Evolutionary conservation across 2,888 invertebrate genomes (phyloP).

Genomic region (Calephelis perditalis): DNA sequence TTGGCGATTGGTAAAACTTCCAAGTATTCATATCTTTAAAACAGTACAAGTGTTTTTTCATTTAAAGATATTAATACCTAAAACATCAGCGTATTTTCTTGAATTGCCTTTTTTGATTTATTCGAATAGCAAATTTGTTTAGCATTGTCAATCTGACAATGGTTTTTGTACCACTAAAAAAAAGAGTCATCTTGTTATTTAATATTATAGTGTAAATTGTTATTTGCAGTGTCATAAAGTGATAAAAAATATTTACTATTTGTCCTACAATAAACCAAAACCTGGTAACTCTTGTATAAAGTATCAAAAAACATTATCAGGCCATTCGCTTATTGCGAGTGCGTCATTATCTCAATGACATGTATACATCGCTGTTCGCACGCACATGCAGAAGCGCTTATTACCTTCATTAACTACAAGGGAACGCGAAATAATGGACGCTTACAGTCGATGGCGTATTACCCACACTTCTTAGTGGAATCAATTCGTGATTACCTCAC

Average conservation of each 20-base stretch:
- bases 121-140: no score
- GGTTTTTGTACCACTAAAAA: no score
- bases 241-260: neutral
- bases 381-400: conserved; percentile 37
- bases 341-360: conserved; percentile 49
- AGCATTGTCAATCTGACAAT: no score
- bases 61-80: no score
- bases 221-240: no score
- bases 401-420: conserved; percentile 51
- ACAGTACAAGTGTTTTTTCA: no score
- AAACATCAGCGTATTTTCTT: no score
- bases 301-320: conserved; percentile 36
- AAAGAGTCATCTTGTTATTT: no score
- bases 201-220: no score
- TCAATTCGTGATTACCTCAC: conserved; percentile 27
- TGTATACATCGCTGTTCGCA: conserved; percentile 49
- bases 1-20: no score
- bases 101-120: no score
- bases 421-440: conserved; percentile 38
- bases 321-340: conserved; percentile 42
- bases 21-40: no score
- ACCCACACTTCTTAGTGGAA: conserved; percentile 23
- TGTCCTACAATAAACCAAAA: neutral
- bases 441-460: conserved; percentile 24
- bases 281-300: conserved; percentile 5